Conservation (phyloP, 2,797 vertebrate species). For the Vireo griseus region DNA sequence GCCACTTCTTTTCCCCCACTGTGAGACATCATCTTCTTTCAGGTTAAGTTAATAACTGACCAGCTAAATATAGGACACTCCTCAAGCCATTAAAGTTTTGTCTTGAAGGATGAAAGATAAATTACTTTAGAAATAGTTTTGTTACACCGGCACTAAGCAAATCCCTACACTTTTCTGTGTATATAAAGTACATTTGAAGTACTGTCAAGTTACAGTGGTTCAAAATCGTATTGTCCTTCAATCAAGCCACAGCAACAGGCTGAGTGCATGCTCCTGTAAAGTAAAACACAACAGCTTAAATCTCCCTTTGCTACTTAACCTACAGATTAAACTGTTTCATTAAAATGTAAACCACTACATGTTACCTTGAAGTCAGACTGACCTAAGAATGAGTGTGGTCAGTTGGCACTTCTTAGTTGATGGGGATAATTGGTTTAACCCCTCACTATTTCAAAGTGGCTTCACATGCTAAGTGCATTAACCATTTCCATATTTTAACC, state of each 20-base stretch:
- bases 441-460: neutral
- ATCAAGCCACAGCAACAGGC: neutral
- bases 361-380: neutral
- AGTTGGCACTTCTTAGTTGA: neutral
- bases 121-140: slow-evolving; percentile 21
- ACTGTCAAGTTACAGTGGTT: slow-evolving; percentile 4
- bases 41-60: slow-evolving; percentile 17
- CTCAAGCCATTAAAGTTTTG: neutral
- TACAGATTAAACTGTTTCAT: neutral
- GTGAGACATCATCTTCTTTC: neutral
- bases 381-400: neutral
- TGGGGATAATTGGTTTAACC: neutral
- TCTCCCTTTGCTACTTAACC: neutral
- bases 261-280: neutral
- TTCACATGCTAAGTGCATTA: slow-evolving; percentile 41
- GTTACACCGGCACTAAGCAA: neutral
- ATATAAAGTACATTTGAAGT: neutral
- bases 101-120: slow-evolving; percentile 8
- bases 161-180: neutral
- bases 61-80: slow-evolving; percentile 1
- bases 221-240: neutral
- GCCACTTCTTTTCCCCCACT: neutral
- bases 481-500: slow-evolving; percentile 59
- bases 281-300: neutral
- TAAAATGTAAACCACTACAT: neutral